Conservation (phyloP, 2,888 invertebrate genomes). For the Cephus runcator region DNA sequence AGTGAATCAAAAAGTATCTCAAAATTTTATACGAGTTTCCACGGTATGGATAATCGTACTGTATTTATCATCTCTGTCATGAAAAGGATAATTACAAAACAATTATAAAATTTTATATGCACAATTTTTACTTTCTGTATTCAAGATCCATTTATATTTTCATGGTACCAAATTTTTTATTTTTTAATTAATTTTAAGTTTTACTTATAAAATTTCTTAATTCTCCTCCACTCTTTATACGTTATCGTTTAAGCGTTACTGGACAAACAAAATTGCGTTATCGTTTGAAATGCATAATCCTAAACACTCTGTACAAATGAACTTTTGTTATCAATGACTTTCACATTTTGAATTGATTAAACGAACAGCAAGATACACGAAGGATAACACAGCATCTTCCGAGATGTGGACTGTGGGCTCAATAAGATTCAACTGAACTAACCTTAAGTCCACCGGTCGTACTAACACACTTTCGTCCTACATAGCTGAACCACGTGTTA, state of each 20-base stretch:
- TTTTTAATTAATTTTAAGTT: background rate
- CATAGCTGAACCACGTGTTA: conserved; percentile 2
- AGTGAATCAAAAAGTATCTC: background rate
- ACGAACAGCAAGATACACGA: background rate
- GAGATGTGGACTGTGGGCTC: conserved; percentile 43
- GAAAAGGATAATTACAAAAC: background rate
- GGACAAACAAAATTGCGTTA: background rate
- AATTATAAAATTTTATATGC: background rate
- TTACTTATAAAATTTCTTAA: background rate
- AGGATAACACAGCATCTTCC: background rate
- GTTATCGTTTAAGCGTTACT: background rate
- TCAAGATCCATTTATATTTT: background rate
- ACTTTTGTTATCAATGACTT: background rate
- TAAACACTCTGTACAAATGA: background rate
- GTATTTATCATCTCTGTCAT: background rate
- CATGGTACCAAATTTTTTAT: background rate
- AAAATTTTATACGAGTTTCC: background rate
- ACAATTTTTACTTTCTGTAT: background rate
- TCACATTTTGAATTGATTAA: background rate
- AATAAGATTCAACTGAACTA: conserved; percentile 53
- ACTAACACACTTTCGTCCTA: conserved; percentile 34
- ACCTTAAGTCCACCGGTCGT: conserved; percentile 27
- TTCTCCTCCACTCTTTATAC: background rate
- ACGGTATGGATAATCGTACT: background rate
- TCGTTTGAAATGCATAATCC: background rate